Percentiles rank a stretch among this genome's conserved stretches.
Conservation (phyloP, 2,888 invertebrate genomes). For the Agapostemon virescens region DNA sequence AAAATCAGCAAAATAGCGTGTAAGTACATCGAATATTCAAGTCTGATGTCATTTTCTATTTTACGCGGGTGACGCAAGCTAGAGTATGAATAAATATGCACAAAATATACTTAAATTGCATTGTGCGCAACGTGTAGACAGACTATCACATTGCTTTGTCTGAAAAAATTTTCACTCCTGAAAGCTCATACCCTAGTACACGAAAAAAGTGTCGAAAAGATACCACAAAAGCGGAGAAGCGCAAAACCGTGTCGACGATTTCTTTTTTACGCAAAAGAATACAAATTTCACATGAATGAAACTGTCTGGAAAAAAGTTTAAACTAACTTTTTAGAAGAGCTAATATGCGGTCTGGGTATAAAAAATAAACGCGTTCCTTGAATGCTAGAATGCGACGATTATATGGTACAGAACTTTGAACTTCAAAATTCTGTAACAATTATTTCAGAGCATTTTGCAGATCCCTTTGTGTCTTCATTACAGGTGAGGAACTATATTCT, state of each 20-base stretch:
- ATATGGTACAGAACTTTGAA: neutral
- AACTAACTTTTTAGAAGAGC: neutral
- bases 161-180: neutral
- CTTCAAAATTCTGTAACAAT: neutral
- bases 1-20: neutral
- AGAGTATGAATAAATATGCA: neutral
- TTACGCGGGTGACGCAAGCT: neutral
- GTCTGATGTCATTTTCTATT: too few relatives aligned
- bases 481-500: neutral
- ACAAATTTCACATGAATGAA: neutral
- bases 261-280: neutral
- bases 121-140: neutral
- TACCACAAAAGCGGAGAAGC: neutral
- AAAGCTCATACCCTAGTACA: neutral
- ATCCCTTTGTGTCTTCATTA: conserved; percentile 1
- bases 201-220: neutral
- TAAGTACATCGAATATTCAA: too few relatives aligned
- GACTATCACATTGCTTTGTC: neutral
- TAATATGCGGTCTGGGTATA: neutral
- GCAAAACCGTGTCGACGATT: neutral
- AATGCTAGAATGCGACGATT: neutral
- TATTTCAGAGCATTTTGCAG: neutral
- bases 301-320: neutral
- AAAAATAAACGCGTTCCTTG: neutral
- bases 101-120: neutral